Percentiles rank a stretch among this genome's conserved stretches.
These are phyloP conservation scores for Ataeniobius toweri DNA, from an alignment of 2,797 vertebrate species.

Conservation along the genomic window DNA sequence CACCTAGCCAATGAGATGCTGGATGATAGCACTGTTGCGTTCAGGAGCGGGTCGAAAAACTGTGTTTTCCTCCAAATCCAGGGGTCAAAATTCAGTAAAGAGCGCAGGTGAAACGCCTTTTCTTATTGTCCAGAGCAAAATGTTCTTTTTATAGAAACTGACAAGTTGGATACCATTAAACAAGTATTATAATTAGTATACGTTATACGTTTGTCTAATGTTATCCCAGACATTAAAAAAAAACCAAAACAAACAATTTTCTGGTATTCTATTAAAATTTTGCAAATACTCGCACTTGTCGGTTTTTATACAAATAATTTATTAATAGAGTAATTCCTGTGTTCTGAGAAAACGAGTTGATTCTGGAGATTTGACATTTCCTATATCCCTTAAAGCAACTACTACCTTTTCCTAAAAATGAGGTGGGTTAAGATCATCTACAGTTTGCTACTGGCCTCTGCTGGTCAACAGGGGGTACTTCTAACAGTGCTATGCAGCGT, in stretches of 20 bases:
- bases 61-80: not conserved
- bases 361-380: accelerated
- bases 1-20: constrained; percentile 30
- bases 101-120: not conserved
- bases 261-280: not conserved
- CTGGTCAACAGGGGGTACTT: constrained; percentile 8
- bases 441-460: constrained; percentile 41
- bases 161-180: not conserved
- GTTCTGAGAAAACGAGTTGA: not conserved
- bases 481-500: not conserved
- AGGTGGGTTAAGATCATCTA: not conserved
- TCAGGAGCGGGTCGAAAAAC: constrained; percentile 20
- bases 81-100: not conserved
- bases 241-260: not conserved
- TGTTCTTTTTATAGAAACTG: not conserved
- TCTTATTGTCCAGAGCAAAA: not conserved
- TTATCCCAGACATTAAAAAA: not conserved
- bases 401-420: constrained; percentile 1
- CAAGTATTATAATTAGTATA: not conserved
- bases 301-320: too few relatives aligned
- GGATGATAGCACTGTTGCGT: constrained; percentile 32
- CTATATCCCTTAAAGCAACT: not conserved
- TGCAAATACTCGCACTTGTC: too few relatives aligned
- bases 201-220: not conserved
- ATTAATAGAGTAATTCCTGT: not conserved